These are phyloP conservation scores for Cyprinella venusta DNA, from an alignment of 2,797 vertebrate genomes.

Conservation along the genomic window DNA sequence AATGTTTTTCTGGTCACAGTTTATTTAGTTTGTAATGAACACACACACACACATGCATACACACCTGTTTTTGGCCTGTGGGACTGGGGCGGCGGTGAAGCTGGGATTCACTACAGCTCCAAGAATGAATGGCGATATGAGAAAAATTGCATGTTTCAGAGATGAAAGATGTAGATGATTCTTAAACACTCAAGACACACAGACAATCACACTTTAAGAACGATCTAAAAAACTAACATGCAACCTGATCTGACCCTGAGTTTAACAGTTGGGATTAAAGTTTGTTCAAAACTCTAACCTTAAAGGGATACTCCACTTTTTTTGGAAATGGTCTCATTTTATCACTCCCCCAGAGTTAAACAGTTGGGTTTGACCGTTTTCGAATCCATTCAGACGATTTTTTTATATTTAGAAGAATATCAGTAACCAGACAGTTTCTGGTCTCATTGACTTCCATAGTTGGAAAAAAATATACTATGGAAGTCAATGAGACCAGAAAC, in stretches of 20 bases:
- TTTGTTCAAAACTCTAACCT: not conserved
- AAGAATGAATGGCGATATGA: not conserved
- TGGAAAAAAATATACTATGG: no score
- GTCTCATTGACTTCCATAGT: no score
- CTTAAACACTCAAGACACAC: not conserved
- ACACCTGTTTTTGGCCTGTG: conserved; percentile 28
- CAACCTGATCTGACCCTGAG: conserved; percentile 3
- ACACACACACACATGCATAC: conserved; percentile 16
- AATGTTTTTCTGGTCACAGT: conserved; percentile 26
- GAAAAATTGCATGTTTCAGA: conserved; percentile 29
- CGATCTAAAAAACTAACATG: not conserved
- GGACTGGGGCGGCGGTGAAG: conserved; percentile 27
- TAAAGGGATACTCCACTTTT: not conserved
- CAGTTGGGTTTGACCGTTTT: no score
- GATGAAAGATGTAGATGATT: not conserved
- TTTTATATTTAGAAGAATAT: no score
- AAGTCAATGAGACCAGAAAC: no score
- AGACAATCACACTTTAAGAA: conserved; percentile 3
- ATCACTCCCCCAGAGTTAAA: no score
- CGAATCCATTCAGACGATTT: no score
- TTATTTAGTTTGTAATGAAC: conserved; percentile 33
- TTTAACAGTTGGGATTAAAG: not conserved
- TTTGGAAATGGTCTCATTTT: no score
- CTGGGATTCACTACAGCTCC: conserved; percentile 7
- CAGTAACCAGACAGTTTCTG: no score